A percentile compares a stretch with the other conserved stretches of the same genome.
Conservation (phyloP, 2,888 invertebrate species). For the Muschampia plurimacula region DNA sequence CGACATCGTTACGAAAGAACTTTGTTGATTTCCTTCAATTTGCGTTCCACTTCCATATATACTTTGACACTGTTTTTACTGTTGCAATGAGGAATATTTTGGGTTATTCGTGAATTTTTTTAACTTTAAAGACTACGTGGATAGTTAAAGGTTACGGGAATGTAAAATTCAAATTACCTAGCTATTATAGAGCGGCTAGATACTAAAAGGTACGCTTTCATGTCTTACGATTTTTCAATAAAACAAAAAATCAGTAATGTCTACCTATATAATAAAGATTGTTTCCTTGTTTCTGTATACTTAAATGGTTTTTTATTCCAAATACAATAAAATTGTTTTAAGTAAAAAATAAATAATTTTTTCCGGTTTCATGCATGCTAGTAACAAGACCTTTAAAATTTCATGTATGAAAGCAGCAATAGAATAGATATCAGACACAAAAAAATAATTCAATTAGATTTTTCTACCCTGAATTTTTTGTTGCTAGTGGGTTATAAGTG, state of each 20-base stretch:
- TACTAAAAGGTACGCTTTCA: no score
- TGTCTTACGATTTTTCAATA: no score
- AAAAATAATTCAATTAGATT: neutral
- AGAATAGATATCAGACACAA: neutral
- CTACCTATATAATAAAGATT: no score
- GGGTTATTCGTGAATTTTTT: no score
- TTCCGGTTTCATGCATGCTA: neutral
- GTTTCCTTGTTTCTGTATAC: no score
- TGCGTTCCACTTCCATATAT: constrained; percentile 51
- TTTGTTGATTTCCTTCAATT: constrained; percentile 54
- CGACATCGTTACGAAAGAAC: constrained; percentile 51
- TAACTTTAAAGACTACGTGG: no score
- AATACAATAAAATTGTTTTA: no score
- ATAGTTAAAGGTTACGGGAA: no score
- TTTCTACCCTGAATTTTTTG: neutral
- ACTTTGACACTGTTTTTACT: constrained; percentile 14
- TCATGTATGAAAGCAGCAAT: neutral
- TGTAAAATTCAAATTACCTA: no score
- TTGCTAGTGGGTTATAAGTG: neutral
- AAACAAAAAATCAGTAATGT: no score
- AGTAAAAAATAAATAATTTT: neutral
- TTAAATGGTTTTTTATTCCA: no score
- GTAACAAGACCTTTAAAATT: neutral
- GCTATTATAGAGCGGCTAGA: no score
- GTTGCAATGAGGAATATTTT: neutral